Percentiles rank a stretch among this genome's conserved stretches.
phyloP scores from a whole-genome alignment of 2,797 vertebrate species.

The Hyperoplus immaculatus region DNA sequence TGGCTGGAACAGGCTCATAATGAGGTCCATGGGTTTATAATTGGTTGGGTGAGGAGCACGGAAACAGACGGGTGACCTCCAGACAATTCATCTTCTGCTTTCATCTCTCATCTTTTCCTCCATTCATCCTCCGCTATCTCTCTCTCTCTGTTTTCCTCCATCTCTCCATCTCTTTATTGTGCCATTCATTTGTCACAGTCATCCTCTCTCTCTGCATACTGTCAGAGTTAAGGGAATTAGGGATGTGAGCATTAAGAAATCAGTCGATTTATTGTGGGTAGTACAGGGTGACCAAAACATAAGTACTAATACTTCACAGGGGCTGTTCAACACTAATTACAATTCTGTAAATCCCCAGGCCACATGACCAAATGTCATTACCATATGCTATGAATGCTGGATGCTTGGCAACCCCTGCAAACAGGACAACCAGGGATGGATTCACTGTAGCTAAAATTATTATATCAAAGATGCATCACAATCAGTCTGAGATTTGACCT shows the following conservation, averaged over 20 bases:
- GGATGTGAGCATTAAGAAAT: background rate
- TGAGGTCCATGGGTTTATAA: constrained; percentile 45
- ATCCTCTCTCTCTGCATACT: constrained; percentile 1
- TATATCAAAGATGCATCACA: no score
- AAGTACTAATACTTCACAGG: background rate
- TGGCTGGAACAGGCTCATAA: constrained; percentile 65
- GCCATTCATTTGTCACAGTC: constrained; percentile 2
- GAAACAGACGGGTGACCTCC: constrained; percentile 47
- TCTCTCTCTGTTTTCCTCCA: background rate
- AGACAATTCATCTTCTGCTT: constrained; percentile 41
- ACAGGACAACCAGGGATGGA: no score
- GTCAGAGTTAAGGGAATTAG: background rate
- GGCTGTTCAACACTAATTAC: background rate
- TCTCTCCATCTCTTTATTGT: constrained; percentile 2
- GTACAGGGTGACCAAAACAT: background rate
- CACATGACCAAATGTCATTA: background rate
- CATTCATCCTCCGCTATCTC: constrained; percentile 13
- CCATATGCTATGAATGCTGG: no score
- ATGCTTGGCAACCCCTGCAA: no score
- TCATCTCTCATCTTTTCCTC: constrained; percentile 26
- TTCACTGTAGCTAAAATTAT: no score
- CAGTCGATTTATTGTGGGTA: background rate
- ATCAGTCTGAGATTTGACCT: no score
- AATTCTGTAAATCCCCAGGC: background rate
- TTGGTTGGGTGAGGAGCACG: constrained; percentile 37